Base-by-base conservation (phyloP, 2,113 vertebrate species). In the Heterocephalus glaber region DNA sequence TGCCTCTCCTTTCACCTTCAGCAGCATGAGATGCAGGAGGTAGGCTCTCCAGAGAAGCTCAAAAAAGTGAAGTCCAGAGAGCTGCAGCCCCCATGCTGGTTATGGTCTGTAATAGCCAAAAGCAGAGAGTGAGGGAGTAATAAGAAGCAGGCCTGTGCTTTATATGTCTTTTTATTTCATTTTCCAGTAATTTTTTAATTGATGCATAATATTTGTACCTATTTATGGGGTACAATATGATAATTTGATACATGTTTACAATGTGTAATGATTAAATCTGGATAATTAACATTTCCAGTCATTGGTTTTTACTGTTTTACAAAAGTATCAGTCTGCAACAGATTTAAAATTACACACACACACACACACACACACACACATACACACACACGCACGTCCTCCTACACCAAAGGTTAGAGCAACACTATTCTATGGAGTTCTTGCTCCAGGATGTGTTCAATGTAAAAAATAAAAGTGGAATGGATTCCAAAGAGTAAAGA, bases 401-500 rank as follows among this genome's bases (percentile, higher is more conserved):
- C 52, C 30, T 56, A 33, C 35, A 60, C 26, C 30, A 63, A 56
- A 49, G 3, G 3, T 58, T 79, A 28, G 19, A 72, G 54, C 60
- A 83, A 56, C 56, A 47, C 30, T 76, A 3, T 86, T 70, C 35
- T 60, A 49, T 30, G 52, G 38, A 77, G 20, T 19, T 28, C 35
- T 65, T 35, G 22, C n/a, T 80, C 60, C 70, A 0, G 52, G 49
- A 58, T 30, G 13, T 47, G 7, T 7, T 58, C 26, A n/a, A 20
- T n/a, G 5, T 58, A 87, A 94, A 94, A 94, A 96, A 41, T 86
- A 70, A 96, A 65, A 72, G 49, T 70, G 88, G 56, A 70, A 86
- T 44, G 24, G 8, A 19, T 86, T 77, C 65, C 3, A 28, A 60
- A 35, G 30, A 22, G 7, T 26, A 74, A 85, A 26, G 35, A 63